Base-by-base conservation (phyloP, 1,140 invertebrate species). In the Aricia agestis region DNA sequence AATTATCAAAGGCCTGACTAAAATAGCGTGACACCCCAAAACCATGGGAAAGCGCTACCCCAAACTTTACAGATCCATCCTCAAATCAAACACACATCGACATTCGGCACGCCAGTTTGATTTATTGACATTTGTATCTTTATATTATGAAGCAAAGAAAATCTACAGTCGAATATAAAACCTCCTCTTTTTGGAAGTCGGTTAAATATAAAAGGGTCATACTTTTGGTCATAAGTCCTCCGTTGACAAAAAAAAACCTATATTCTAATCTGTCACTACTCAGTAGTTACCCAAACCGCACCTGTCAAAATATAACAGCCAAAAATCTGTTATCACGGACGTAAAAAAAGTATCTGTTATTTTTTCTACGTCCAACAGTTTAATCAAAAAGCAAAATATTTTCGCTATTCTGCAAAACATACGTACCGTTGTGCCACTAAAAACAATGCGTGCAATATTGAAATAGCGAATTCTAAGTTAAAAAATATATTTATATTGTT, bases 1-100 rank as follows among this genome's bases (percentile, higher is more conserved):
- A 89, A 91, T 91, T 89, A 89, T 81, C 77, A 79, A 80, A 86
- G 80, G 82, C 85, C 82, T 73, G 80, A 89, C 86, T 82, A 87
- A 89, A 89, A 91, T 89, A 89, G 89, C 89, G 84, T 89, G 85
- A 85, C 88, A 86, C 87, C 87, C 88, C 79, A 83, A 80, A 69
- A 67, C 74, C 84, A 88, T 89, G 87, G 86, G 87, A 89, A 69
- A 91, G 84, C 58, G 63, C 78, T 74, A 85, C 86, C 87, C 86
- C 76, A 74, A 76, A 82, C 82, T 84, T 79, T 80, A 86, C 87
- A 85, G 87, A 87, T 88, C 82, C 79, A 79, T 80, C 82, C 76
- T 76, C 77, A 76, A 89, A 90, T 89, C 82, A 87, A 89, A 91
- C 58, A 59, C 58, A 59, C 58, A 18, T 59, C 58, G 18, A 17